phyloP scores from a whole-genome alignment of 2,113 vertebrate genomes.

The Myrmecophaga tridactyla region DNA sequence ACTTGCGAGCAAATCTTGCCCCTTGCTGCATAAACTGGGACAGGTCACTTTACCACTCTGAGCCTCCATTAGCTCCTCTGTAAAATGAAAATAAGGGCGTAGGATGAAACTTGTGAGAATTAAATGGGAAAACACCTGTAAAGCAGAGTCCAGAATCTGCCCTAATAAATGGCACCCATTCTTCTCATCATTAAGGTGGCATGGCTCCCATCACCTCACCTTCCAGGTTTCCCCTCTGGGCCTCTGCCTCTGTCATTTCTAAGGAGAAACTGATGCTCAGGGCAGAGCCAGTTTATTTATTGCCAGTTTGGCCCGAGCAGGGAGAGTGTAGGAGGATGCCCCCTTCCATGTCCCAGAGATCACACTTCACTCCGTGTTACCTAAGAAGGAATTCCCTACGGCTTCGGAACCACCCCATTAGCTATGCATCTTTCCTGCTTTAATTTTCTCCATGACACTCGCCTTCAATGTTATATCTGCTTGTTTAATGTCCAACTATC shows the following conservation, averaged over 20 bases:
- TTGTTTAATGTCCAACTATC: neutral
- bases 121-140: rapidly evolving
- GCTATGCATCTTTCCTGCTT: neutral
- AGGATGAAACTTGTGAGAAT: neutral
- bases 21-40: rapidly evolving
- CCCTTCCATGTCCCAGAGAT: neutral
- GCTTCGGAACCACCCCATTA: rapidly evolving
- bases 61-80: neutral
- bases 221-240: neutral
- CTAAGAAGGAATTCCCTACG: neutral
- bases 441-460: rapidly evolving
- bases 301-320: neutral
- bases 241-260: neutral
- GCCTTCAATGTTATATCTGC: rapidly evolving
- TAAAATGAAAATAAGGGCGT: too few species aligned
- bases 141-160: neutral
- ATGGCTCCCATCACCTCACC: neutral
- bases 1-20: neutral
- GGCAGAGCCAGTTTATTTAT: neutral
- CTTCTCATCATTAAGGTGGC: rapidly evolving
- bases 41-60: rapidly evolving
- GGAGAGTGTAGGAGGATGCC: rapidly evolving
- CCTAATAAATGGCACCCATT: rapidly evolving
- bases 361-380: rapidly evolving
- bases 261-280: rapidly evolving